Evolutionary conservation across 2,888 invertebrate genomes (phyloP).

Genomic region (Noctua pronuba): DNA sequence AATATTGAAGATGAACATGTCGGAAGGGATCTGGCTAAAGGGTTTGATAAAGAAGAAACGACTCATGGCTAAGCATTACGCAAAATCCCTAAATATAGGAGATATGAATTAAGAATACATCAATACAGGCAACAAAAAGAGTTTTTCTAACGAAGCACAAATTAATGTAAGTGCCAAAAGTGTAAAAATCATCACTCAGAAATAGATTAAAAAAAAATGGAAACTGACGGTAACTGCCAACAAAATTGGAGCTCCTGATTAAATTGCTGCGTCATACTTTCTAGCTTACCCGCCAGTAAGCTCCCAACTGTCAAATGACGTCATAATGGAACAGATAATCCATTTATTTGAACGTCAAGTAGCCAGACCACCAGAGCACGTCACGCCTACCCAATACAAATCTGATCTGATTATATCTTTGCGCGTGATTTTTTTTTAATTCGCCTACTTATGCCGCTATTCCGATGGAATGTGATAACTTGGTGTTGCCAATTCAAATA

Average conservation of each 20-base stretch:
- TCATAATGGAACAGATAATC: constrained; percentile 58
- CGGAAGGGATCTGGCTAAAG: neutral
- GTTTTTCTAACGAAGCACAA: neutral
- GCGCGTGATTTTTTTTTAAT: constrained; percentile 74
- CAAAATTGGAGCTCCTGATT: constrained; percentile 10
- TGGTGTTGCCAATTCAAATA: constrained; percentile 71
- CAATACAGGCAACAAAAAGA: neutral
- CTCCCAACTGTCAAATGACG: constrained; percentile 49
- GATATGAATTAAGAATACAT: too few relatives aligned
- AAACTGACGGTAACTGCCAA: constrained; percentile 1
- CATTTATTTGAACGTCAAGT: constrained; percentile 58
- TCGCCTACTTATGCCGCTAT: constrained; percentile 60
- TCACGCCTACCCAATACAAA: constrained; percentile 75
- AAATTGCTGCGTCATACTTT: constrained; percentile 34
- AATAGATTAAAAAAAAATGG: constrained; percentile 12
- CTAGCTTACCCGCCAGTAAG: constrained; percentile 41
- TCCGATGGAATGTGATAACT: constrained; percentile 71
- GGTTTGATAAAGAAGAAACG: neutral
- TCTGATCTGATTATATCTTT: constrained; percentile 73
- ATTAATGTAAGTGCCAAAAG: neutral
- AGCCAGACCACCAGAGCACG: constrained; percentile 68
- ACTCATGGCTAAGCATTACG: neutral
- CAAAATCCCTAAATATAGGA: neutral
- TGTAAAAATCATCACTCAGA: neutral
- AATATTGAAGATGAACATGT: neutral